Evolutionary conservation across 2,797 vertebrate species (phyloP).

Genomic region (Sebastes oblongus): DNA sequence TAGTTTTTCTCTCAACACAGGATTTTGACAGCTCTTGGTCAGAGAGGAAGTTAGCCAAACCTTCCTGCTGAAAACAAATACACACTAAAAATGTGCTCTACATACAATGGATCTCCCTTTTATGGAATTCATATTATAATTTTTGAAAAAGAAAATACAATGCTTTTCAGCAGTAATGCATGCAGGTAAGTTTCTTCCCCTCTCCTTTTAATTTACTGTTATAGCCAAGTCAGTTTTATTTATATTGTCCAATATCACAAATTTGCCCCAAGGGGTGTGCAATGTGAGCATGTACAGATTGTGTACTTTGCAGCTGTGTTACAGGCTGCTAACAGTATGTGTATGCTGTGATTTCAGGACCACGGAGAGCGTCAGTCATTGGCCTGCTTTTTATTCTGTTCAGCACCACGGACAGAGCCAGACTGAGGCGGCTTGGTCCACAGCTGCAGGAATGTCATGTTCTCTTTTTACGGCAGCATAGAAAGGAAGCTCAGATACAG

Average conservation of each 20-base stretch:
- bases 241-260: neutral
- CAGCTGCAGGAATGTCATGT: constrained; percentile 5
- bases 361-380: neutral
- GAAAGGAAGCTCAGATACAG: neutral
- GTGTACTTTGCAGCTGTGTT: neutral
- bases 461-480: constrained; percentile 5
- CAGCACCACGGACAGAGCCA: constrained; percentile 30
- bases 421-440: neutral
- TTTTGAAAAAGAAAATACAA: neutral
- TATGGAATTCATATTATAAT: neutral
- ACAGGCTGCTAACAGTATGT: neutral
- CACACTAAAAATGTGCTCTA: neutral
- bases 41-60: constrained; percentile 3
- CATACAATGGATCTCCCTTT: neutral
- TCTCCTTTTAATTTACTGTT: neutral
- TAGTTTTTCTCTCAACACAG: neutral
- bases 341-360: neutral
- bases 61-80: constrained; percentile 6
- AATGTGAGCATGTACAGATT: neutral
- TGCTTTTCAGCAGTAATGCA: neutral
- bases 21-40: constrained; percentile 11
- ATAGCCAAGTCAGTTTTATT: neutral
- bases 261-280: neutral
- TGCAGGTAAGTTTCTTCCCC: neutral
- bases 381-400: neutral